Evolutionary conservation across 2,113 vertebrate genomes (phyloP), one percentile per base, ranked within the genome.

Genomic region (Todiramphus chloris): DNA sequence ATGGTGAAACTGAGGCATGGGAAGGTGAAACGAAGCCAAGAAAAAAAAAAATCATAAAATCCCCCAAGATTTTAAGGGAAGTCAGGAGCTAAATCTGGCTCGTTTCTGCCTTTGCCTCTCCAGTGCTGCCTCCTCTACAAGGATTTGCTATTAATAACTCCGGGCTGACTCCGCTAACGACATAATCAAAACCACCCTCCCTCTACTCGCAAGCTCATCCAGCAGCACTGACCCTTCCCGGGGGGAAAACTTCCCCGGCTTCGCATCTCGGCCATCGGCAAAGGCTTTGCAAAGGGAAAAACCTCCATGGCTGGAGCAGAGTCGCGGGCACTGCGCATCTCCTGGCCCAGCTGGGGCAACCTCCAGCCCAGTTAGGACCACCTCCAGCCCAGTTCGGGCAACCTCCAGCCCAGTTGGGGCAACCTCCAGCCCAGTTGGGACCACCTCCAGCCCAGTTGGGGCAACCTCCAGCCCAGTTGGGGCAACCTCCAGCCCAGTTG

Each of bases 161-260:
- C n/a, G 2, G 39, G 28, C 69, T 19, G 4, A 17, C 74, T 70
- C 80, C 4, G 1, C 31, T 43, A 46, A 23, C 14, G 78, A n/a
- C 48, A 11, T 87, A 95, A 96, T 87, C 85, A 76, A 91, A 94
- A n/a, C 95, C 95, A 94, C 35, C 90, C 58, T 82, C 72, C 28
- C n/a, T n/a, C 31, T 33, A 0, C 3, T 8, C 16, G 41, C 14
- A 7, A 75, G 51, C 66, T 46, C 73, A 31, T 77, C 75, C 66
- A 51, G 82, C 25, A 2, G 18, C 39, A 2, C 56, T 11, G 3
- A 31, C 39, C 24, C 27, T 28, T 59, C 64, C 60, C 89, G 0
- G 16, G 37, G 70, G 83, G 35, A 28, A 0, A 9, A 20, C 23
- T 50, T 27, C 51, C 56, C 62, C 1, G 11, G 56, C 7, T 63